These are phyloP conservation scores for Operophtera brumata DNA, from an alignment of 2,888 invertebrate genomes.

Conservation along the genomic window DNA sequence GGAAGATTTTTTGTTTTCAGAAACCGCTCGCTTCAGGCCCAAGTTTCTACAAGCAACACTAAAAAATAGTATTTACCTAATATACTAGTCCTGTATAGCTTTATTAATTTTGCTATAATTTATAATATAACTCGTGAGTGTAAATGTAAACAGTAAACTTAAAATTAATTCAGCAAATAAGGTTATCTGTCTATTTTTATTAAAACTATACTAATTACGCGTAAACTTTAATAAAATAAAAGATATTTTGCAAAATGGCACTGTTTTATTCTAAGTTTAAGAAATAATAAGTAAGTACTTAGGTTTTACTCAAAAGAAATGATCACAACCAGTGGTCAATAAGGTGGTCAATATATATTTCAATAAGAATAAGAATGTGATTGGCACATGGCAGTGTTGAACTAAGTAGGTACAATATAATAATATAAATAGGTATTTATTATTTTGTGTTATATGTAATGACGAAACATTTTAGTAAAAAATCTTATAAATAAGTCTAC, in stretches of 20 bases:
- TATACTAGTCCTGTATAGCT: slow-evolving; percentile 23
- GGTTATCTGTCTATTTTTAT: neutral
- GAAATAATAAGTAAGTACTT: slow-evolving; percentile 48
- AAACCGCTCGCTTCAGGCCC: slow-evolving; percentile 39
- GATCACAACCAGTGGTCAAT: slow-evolving; percentile 69
- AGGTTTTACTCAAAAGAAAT: slow-evolving; percentile 49
- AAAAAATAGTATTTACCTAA: slow-evolving; percentile 23
- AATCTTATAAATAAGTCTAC: slow-evolving; percentile 7
- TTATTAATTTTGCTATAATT: slow-evolving; percentile 23
- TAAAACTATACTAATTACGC: too few species aligned
- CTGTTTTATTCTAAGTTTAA: slow-evolving; percentile 59
- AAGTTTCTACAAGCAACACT: slow-evolving; percentile 42
- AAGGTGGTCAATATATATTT: slow-evolving; percentile 46
- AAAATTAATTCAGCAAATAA: too few species aligned
- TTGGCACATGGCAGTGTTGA: slow-evolving; percentile 57
- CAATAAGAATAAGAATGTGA: slow-evolving; percentile 36
- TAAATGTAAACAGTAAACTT: neutral
- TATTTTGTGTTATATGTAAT: slow-evolving; percentile 6
- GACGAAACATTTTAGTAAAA: slow-evolving; percentile 10
- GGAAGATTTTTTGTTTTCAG: slow-evolving; percentile 44
- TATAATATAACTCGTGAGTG: neutral
- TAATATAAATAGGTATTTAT: neutral
- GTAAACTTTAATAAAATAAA: slow-evolving; percentile 33
- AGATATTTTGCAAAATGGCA: slow-evolving; percentile 60
- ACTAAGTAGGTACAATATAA: slow-evolving; percentile 16